A percentile compares a stretch with the other conserved stretches of the same genome.
phyloP scores from a whole-genome alignment of 2,888 invertebrate species.

The Pilophorus perplexus region DNA sequence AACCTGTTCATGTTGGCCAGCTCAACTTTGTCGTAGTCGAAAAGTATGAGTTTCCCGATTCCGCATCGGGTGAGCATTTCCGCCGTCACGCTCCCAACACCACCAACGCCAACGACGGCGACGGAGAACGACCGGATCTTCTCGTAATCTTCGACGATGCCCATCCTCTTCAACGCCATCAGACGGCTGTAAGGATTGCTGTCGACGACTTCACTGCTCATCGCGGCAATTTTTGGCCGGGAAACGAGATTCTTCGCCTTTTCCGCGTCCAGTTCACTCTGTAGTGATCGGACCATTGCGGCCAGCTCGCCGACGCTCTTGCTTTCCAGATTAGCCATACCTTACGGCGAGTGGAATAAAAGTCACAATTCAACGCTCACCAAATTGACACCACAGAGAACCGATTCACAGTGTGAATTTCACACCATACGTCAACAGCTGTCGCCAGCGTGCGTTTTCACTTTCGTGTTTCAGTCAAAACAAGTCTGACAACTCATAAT shows the following conservation, averaged over 20 bases:
- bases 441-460: no score
- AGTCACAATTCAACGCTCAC: background rate
- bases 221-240: conserved; percentile 74
- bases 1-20: conserved; percentile 98
- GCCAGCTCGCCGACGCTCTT: conserved; percentile 15
- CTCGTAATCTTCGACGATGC: conserved; percentile 97
- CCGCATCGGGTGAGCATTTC: conserved; percentile 99
- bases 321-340: conserved; percentile 14
- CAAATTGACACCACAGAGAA: no score
- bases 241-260: conserved; percentile 1
- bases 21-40: conserved; percentile 99
- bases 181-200: conserved; percentile 94
- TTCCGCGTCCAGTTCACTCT: conserved; percentile 25
- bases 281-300: conserved; percentile 21
- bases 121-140: conserved; percentile 83
- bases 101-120: conserved; percentile 95
- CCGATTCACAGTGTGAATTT: no score
- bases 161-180: conserved; percentile 98
- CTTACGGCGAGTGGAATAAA: background rate
- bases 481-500: no score
- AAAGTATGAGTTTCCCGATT: conserved; percentile 86
- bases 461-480: no score
- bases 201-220: conserved; percentile 96
- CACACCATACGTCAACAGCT: no score
- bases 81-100: conserved; percentile 99